Evolutionary conservation across 2,888 invertebrate species (phyloP).

Genomic region (Eugnorisma glareosa): DNA sequence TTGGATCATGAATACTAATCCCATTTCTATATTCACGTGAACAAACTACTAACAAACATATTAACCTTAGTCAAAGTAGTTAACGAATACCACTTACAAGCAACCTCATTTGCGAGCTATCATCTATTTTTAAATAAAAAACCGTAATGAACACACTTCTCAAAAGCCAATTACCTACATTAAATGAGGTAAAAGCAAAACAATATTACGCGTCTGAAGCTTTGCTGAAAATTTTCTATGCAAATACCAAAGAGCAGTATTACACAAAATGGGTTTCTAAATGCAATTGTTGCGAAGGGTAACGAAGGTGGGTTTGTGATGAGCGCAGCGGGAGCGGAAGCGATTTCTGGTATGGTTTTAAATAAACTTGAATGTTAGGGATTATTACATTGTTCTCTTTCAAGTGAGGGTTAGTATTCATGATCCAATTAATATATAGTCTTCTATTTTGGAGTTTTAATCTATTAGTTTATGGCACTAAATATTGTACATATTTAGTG

Average conservation of each 20-base stretch:
- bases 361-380: background rate
- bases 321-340: conserved; percentile 31
- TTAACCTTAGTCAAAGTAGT: background rate
- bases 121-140: conserved; percentile 22
- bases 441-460: too few species aligned
- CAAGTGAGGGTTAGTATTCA: too few species aligned
- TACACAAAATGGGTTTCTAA: conserved; percentile 78
- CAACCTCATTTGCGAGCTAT: conserved; percentile 21
- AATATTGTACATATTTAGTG: too few species aligned
- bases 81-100: conserved; percentile 8
- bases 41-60: background rate
- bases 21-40: background rate
- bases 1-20: background rate
- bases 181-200: conserved; percentile 45
- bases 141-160: conserved; percentile 36
- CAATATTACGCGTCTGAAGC: conserved; percentile 59
- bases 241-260: conserved; percentile 75
- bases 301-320: conserved; percentile 1
- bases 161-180: conserved; percentile 29
- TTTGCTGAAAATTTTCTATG: conserved; percentile 74
- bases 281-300: conserved; percentile 74
- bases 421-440: too few species aligned
- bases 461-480: too few species aligned
- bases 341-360: background rate
- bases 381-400: too few species aligned